phyloP scores from a whole-genome alignment of 2,797 vertebrate species.

The Spea hammondii region DNA sequence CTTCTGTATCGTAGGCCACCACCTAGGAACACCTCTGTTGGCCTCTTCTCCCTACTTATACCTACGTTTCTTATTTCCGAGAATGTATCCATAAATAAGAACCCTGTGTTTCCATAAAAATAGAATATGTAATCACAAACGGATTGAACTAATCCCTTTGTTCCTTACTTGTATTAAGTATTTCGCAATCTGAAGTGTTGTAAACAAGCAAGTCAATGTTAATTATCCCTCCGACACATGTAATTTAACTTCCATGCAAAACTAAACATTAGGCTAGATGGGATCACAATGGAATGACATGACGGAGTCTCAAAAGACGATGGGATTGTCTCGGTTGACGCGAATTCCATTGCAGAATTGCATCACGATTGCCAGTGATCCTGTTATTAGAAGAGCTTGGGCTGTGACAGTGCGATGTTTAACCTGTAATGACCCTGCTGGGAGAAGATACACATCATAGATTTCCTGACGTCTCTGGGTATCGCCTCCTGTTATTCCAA shows the following conservation, averaged over 20 bases:
- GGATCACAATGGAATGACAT: neutral
- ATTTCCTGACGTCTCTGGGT: too few species aligned
- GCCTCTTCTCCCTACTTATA: too few species aligned
- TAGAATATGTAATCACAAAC: neutral
- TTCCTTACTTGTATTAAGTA: neutral
- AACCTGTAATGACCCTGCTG: too few species aligned
- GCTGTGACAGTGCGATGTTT: too few species aligned
- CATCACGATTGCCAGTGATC: neutral
- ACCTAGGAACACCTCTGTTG: too few species aligned
- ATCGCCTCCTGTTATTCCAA: too few species aligned
- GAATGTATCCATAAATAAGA: neutral
- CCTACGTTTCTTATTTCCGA: too few species aligned
- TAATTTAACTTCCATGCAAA: neutral
- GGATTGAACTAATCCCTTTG: neutral
- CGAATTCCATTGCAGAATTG: neutral
- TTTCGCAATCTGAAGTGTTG: neutral
- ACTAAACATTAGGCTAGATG: slow-evolving; percentile 6
- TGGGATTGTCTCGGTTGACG: slow-evolving; percentile 25
- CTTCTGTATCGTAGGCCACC: too few species aligned
- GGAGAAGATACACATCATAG: too few species aligned
- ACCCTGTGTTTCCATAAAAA: neutral
- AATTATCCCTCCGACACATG: slow-evolving; percentile 18
- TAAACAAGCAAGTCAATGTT: slow-evolving; percentile 16
- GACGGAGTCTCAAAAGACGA: slow-evolving; percentile 20
- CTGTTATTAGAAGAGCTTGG: neutral